A percentile compares a stretch with the other conserved stretches of the same genome.
These are phyloP conservation scores for Dipodomys stephensi DNA, from an alignment of 2,113 vertebrate genomes.

Conservation along the genomic window DNA sequence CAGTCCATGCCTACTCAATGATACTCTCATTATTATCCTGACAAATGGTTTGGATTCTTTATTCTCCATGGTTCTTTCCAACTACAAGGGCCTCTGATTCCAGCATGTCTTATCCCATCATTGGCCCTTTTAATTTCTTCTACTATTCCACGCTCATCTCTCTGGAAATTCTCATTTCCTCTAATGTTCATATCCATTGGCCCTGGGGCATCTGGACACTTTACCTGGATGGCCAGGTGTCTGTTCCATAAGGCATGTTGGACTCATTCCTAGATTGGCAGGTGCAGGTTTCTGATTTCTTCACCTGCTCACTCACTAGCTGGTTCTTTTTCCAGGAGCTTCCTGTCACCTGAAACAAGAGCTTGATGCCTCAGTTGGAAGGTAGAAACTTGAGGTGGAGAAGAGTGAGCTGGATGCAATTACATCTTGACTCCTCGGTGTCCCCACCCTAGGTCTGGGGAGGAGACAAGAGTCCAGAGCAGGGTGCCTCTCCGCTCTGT, in stretches of 20 bases:
- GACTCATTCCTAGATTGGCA: conserved; percentile 65
- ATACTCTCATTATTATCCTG: not conserved
- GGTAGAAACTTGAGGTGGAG: conserved; percentile 54
- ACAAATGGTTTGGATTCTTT: not conserved
- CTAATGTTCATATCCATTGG: not conserved
- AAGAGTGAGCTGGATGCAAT: not conserved
- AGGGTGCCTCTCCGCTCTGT: not conserved
- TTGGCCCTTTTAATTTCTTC: not conserved
- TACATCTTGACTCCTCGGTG: not conserved
- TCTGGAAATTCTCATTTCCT: conserved; percentile 61
- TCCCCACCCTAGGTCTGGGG: not conserved
- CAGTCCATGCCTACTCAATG: not conserved
- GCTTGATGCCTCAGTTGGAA: conserved; percentile 3
- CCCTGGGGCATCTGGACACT: conserved; percentile 1
- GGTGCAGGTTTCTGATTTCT: conserved; percentile 72
- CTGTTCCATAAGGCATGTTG: conserved; percentile 17
- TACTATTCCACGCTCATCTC: not conserved
- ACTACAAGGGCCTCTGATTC: not conserved
- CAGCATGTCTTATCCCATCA: not conserved
- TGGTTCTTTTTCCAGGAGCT: conserved; percentile 61
- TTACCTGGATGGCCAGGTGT: conserved; percentile 61
- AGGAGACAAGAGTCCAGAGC: not conserved
- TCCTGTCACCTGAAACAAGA: conserved; percentile 65
- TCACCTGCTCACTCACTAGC: conserved; percentile 60
- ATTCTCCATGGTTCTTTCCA: not conserved